Evolutionary conservation across 2,888 invertebrate genomes (phyloP).

Genomic region (Andrena bicolor): DNA sequence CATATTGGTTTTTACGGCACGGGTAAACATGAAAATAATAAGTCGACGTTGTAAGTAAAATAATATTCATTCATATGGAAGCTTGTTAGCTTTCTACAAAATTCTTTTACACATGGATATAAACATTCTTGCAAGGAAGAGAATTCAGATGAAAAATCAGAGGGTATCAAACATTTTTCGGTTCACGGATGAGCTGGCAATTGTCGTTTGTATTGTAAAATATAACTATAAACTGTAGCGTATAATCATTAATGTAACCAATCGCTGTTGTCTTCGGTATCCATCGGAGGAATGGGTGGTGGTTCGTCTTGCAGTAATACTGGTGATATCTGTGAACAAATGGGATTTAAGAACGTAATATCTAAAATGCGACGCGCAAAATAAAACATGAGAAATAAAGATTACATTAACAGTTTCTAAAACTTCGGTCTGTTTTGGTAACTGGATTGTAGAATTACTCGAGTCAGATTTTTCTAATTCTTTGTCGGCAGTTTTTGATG

Average conservation of each 20-base stretch:
- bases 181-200: background rate
- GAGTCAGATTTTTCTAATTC: conserved; percentile 10
- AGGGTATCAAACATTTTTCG: conserved; percentile 9
- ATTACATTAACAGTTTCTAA: conserved; percentile 32
- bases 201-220: background rate
- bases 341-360: conserved; percentile 12
- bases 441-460: background rate
- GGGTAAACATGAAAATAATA: background rate
- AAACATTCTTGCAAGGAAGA: background rate
- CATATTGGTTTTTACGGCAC: background rate
- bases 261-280: conserved; percentile 68
- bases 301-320: conserved; percentile 71
- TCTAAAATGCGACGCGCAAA: background rate
- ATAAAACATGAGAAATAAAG: background rate
- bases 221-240: conserved; percentile 9
- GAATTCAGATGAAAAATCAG: background rate
- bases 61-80: conserved; percentile 34
- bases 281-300: conserved; percentile 78
- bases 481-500: background rate
- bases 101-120: background rate
- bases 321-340: conserved; percentile 67
- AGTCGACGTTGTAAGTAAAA: conserved; percentile 19
- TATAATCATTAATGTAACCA: conserved; percentile 30
- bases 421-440: conserved; percentile 10
- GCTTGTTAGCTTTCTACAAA: background rate